These are phyloP conservation scores for Ceyx margarethae DNA, from an alignment of 2,113 vertebrate genomes.

Conservation along the genomic window DNA sequence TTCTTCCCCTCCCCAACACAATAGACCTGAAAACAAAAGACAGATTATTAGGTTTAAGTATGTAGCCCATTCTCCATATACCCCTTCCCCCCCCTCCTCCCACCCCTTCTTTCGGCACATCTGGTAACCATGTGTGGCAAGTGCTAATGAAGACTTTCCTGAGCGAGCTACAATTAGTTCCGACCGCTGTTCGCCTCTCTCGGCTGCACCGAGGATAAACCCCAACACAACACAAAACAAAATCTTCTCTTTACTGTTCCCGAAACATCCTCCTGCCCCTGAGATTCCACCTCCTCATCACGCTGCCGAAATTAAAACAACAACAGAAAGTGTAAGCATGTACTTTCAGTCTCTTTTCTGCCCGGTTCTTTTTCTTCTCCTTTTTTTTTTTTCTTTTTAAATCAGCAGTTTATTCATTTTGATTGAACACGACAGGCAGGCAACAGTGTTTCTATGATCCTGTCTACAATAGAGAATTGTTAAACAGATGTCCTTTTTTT, in stretches of 20 bases:
- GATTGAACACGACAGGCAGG: slow-evolving; percentile 70
- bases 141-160: slow-evolving; percentile 97
- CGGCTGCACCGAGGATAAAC: slow-evolving; percentile 26
- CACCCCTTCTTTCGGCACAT: slow-evolving; percentile 85
- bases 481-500: slow-evolving; percentile 64
- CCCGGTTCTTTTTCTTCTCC: neutral
- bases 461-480: slow-evolving; percentile 76
- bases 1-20: slow-evolving; percentile 73
- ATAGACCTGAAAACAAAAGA: slow-evolving; percentile 89
- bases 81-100: slow-evolving; percentile 75
- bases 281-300: slow-evolving; percentile 52
- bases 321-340: slow-evolving; percentile 49
- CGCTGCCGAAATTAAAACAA: slow-evolving; percentile 36
- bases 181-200: slow-evolving; percentile 79
- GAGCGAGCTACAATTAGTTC: slow-evolving; percentile 91
- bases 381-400: neutral
- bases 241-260: slow-evolving; percentile 45
- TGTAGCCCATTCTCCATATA: slow-evolving; percentile 69
- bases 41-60: slow-evolving; percentile 87
- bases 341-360: slow-evolving; percentile 43
- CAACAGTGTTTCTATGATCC: slow-evolving; percentile 51
- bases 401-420: slow-evolving; percentile 61
- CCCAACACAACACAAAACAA: slow-evolving; percentile 43
- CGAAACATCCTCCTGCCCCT: slow-evolving; percentile 34
- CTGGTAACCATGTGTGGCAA: slow-evolving; percentile 95